Base-by-base conservation (phyloP, 2,113 vertebrate genomes). In the Carettochelys insculpta region DNA sequence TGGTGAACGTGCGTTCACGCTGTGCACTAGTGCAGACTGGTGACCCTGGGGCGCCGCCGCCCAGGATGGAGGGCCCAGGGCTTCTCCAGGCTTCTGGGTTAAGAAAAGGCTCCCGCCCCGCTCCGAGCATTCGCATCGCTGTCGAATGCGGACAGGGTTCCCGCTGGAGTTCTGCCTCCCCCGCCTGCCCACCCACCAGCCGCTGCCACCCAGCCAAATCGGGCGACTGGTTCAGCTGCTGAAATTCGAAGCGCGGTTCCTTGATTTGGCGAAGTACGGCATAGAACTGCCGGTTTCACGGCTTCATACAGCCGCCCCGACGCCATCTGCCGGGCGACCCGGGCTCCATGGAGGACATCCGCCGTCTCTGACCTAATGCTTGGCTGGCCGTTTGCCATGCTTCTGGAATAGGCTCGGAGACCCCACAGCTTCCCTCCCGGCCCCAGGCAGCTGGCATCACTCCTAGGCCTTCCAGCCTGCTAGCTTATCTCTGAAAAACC, bases 51-150 rank as follows among this genome's bases (percentile, higher is more conserved):
- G 29, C 13, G 47, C 0, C 0, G 34, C 20, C 8, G 53, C 53
- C 17, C 73, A 20, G 1, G 1, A 11, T 16, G 1, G 19, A 1
- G 5, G 43, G 41, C 24, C 43, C 0, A 0, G 58, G 20, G 4
- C n/a, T n/a, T n/a, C n/a, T n/a, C n/a, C n/a, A n/a, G 27, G 54
- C 51, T 45, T 16, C 29, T 1, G 24, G 0, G 3, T 24, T 25
- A 73, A 73, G 61, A 65, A 65, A n/a, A n/a, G 61, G n/a, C n/a
- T 38, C 3, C 58, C 50, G n/a, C n/a, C 38, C 51, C 22, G 13
- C 48, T 48, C 48, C 29, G 9, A 4, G 6, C 8, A 2, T 27
- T 2, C 6, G 7, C 2, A 14, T 20, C 43, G 43, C 2, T 13
- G 2, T 1, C 5, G 34, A 27, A 24, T 13, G 16, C 7, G 20